Percentiles rank a stretch among this genome's conserved stretches.
Conservation (phyloP, 2,888 invertebrate genomes). For the Andrena flavipes region DNA sequence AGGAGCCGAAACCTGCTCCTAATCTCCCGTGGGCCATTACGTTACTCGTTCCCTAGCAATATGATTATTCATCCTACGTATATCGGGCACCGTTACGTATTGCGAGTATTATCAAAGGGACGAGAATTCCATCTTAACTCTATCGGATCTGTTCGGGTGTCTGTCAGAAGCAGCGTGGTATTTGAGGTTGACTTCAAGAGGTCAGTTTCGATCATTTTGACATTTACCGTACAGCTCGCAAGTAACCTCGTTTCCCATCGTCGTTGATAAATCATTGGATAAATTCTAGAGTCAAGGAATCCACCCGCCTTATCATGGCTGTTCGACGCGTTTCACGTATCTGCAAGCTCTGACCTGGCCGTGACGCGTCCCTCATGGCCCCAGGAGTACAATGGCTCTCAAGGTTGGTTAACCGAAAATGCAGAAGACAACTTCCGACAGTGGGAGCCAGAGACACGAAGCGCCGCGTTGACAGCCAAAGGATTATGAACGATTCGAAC, state of each 20-base stretch:
- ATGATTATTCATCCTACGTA: background rate
- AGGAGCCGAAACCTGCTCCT: background rate
- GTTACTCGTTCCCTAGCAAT: background rate
- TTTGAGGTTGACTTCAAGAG: conserved; percentile 48
- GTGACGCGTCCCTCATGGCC: conserved; percentile 22
- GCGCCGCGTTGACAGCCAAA: conserved; percentile 66
- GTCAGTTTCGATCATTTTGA: conserved; percentile 17
- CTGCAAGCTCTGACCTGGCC: conserved; percentile 1
- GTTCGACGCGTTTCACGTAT: background rate
- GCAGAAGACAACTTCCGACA: conserved; percentile 34
- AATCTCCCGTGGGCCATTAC: background rate
- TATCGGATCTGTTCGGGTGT: background rate
- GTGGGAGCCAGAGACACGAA: conserved; percentile 56
- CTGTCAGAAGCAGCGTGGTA: background rate
- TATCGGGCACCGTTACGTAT: too few relatives aligned
- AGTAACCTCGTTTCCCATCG: conserved; percentile 40
- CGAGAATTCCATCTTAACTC: background rate
- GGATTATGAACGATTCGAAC: conserved; percentile 58
- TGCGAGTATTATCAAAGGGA: background rate
- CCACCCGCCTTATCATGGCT: conserved; percentile 3
- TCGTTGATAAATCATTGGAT: background rate
- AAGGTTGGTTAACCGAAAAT: conserved; percentile 43
- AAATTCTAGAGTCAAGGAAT: conserved; percentile 20
- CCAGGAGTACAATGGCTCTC: conserved; percentile 12
- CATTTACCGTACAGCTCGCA: conserved; percentile 23